A percentile compares a stretch with the other conserved stretches of the same genome.
phyloP scores from a whole-genome alignment of 2,888 invertebrate genomes.

The Rhingia rostrata region DNA sequence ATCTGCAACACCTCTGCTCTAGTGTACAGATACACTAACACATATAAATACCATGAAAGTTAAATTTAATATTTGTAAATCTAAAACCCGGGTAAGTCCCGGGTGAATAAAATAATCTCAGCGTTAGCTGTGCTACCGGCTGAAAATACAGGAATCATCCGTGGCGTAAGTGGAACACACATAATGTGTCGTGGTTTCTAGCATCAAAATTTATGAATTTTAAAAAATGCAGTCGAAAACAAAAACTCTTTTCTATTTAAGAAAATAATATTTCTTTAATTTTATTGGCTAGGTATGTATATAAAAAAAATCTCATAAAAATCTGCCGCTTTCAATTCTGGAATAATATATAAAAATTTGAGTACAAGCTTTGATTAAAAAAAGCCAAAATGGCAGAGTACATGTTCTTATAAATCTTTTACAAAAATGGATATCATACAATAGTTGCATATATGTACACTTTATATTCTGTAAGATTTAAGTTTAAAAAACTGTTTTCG shows the following conservation, averaged over 20 bases:
- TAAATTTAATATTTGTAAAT: too few relatives aligned
- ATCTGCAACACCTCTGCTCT: too few relatives aligned
- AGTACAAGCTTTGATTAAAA: slow-evolving; percentile 50
- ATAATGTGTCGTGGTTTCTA: too few relatives aligned
- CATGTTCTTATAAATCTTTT: too few relatives aligned
- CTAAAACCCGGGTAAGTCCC: too few relatives aligned
- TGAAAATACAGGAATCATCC: too few relatives aligned
- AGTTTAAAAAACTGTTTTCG: slow-evolving; percentile 39
- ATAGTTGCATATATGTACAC: background rate
- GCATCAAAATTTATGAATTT: too few relatives aligned
- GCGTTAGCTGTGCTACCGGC: too few relatives aligned
- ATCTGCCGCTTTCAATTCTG: slow-evolving; percentile 24
- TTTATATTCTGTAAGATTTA: background rate
- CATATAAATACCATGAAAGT: too few relatives aligned
- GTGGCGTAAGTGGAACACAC: too few relatives aligned
- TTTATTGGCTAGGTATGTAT: slow-evolving; percentile 28
- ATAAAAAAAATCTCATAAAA: slow-evolving; percentile 43
- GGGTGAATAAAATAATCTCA: too few relatives aligned
- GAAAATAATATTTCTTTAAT: slow-evolving; percentile 15
- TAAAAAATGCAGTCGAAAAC: background rate
- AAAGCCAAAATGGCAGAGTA: slow-evolving; percentile 1
- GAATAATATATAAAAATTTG: slow-evolving; percentile 52
- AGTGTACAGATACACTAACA: too few relatives aligned
- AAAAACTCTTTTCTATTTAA: background rate
- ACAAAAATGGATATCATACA: slow-evolving; percentile 1